Base-by-base conservation (phyloP, 2,888 invertebrate genomes). In the Diarsia brunnea region DNA sequence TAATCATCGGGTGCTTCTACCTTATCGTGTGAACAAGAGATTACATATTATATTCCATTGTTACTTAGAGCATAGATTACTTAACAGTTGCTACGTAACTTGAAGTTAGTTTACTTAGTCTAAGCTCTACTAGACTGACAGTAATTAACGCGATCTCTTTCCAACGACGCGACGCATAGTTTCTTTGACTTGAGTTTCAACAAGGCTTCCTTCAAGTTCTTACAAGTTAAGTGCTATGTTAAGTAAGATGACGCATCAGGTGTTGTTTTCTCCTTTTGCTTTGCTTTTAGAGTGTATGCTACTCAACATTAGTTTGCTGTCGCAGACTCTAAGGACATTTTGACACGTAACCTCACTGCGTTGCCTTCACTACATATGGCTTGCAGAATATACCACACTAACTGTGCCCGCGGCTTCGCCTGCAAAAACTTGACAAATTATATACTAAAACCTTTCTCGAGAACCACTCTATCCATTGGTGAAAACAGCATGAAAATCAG, bases 81-180 rank as follows among this genome's bases (percentile, higher is more conserved):
- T 55, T 60, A 83, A 83, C 60, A 3, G 31, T 68, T 64, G 21
- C 21, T 45, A 79, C 63, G 55, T 70, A 65, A 72, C 58, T 64
- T 65, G 12, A 5, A 24, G 58, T 68, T 81, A 14, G n/a, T 82
- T 63, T 63, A 82, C 49, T 67, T 78, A 63, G 49, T 45, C 27
- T 82, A 55, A 64, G 55, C 24, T 66, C 21, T 81, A 43, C 38
- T 38, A 38, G 38, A 38, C 38, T 66, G 24, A 61, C 24, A 14
- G 68, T 73, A 69, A 84, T 80, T 81, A 84, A 38, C 38, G 11
- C 27, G 19, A 66, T 73, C 24, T 63, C 24, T 84, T 47, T 63
- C 14, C 21, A 58, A 47, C 51, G 43, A 3, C 27, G 60, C 51
- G 43, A 2, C 27, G 60, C 45, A 73, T 81, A 61, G 31, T 69